Evolutionary conservation across 2,888 invertebrate genomes (phyloP).

Genomic region (Corbicula japonica): DNA sequence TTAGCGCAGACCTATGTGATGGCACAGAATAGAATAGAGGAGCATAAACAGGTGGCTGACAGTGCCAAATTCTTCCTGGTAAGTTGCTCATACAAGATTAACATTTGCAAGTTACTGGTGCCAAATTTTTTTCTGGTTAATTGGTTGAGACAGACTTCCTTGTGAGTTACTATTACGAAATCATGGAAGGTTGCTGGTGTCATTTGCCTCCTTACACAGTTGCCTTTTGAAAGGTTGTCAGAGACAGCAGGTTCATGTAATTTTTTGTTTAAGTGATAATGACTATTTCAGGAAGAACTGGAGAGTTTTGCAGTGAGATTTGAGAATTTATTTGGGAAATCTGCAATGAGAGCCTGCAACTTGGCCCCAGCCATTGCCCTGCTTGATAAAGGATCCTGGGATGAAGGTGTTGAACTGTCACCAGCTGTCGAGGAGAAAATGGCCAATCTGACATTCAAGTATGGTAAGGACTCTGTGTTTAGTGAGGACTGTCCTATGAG

Average conservation of each 20-base stretch:
- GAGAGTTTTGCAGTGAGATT: conserved; percentile 74
- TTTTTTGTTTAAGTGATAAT: no score
- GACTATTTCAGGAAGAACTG: conserved; percentile 83
- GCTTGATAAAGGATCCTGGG: conserved; percentile 52
- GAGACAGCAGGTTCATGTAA: no score
- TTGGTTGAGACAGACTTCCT: no score
- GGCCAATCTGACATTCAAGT: conserved; percentile 18
- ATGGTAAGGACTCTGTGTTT: no score
- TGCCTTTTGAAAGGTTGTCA: no score
- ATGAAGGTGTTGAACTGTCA: background rate
- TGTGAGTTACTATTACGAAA: no score
- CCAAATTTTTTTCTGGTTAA: no score
- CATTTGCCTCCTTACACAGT: no score
- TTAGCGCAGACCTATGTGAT: conserved; percentile 89
- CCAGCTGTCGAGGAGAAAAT: conserved; percentile 9
- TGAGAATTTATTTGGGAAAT: conserved; percentile 51
- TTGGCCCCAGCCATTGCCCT: conserved; percentile 77
- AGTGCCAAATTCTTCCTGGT: conserved; percentile 68
- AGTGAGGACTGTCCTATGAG: no score
- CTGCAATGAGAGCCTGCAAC: conserved; percentile 82
- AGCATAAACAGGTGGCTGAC: conserved; percentile 57
- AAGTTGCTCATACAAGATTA: no score
- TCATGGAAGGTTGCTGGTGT: no score
- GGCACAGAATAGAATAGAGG: conserved; percentile 67
- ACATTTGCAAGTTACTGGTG: no score